Evolutionary conservation across 2,797 vertebrate species (phyloP).

Genomic region (Loris lydekkerianus): DNA sequence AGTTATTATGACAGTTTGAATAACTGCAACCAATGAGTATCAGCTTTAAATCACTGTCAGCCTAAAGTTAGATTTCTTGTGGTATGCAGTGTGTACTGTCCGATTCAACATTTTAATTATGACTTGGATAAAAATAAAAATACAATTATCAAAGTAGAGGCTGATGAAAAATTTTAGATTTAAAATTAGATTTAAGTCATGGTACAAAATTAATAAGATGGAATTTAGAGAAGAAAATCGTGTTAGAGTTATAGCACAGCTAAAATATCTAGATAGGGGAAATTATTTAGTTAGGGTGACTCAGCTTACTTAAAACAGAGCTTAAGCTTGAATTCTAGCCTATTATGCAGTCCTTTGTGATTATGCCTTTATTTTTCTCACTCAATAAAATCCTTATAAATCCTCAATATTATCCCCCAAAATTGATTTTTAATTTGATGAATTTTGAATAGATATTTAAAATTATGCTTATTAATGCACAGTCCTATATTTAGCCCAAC

Average conservation of each 20-base stretch:
- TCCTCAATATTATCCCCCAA: neutral
- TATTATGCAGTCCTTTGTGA: neutral
- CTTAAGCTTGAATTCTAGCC: neutral
- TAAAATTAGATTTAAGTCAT: neutral
- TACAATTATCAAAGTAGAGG: neutral
- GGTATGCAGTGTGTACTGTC: neutral
- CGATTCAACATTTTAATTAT: slow-evolving; percentile 40
- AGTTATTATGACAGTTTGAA: neutral
- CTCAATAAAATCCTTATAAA: neutral
- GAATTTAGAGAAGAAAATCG: neutral
- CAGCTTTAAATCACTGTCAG: neutral
- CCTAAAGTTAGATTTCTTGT: neutral
- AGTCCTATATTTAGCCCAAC: neutral
- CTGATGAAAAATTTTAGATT: neutral
- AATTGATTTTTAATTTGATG: neutral
- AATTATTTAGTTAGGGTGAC: neutral
- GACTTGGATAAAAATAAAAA: slow-evolving; percentile 3
- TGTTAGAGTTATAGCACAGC: neutral
- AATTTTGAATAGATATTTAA: neutral
- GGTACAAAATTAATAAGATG: neutral
- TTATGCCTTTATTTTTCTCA: neutral
- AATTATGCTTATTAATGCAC: neutral
- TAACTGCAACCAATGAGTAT: neutral
- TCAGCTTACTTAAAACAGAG: too few species aligned
- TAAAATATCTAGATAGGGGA: neutral